Evolutionary conservation across 2,888 invertebrate genomes (phyloP), one percentile per base, ranked within the genome.

Genomic region (Pseudococcus jackbeardsleyi): DNA sequence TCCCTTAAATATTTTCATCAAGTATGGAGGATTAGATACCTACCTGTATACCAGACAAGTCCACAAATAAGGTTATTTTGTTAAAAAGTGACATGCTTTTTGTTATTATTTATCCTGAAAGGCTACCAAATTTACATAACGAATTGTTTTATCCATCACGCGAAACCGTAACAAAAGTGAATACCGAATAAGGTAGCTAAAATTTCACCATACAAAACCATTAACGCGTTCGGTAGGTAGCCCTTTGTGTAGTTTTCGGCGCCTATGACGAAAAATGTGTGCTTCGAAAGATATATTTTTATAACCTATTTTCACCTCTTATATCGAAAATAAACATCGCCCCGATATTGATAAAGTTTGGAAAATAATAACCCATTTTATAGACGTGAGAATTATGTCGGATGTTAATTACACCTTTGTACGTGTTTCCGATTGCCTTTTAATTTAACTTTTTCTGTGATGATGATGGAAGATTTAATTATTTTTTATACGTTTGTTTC

Each of bases 61-160:
- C 26, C 26, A 33, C n/a, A n/a, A n/a, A n/a, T n/a, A 33, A 33
- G 19, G 19, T 59, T 59, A 17, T 59, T 59, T 59, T 59, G 19
- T 59, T 59, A 59, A 59, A 54, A 54, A 54, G 54, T 59, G 59
- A 72, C 68, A 33, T 33, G 68, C 6, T 33, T 72, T 72, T 33
- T 22, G 64, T 64, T 72, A 15, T 72, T 72, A 33, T 72, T 64
- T 72, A 12, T 72, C 68, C 33, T 72, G 33, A 33, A 72, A 26
- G 33, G 12, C 68, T 72, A 33, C 26, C 68, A 33, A 72, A 33
- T 72, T 26, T 72, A 33, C 68, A 72, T 72, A 33, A 72, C 68
- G 68, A 72, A 72, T 72, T 72, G 33, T 33, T 33, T 26, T 72
- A 72, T 72, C 33, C 33, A 72, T 33, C 68, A 72, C 68, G 68